phyloP scores from a whole-genome alignment of 2,888 invertebrate species.

The Octonoba sinensis region DNA sequence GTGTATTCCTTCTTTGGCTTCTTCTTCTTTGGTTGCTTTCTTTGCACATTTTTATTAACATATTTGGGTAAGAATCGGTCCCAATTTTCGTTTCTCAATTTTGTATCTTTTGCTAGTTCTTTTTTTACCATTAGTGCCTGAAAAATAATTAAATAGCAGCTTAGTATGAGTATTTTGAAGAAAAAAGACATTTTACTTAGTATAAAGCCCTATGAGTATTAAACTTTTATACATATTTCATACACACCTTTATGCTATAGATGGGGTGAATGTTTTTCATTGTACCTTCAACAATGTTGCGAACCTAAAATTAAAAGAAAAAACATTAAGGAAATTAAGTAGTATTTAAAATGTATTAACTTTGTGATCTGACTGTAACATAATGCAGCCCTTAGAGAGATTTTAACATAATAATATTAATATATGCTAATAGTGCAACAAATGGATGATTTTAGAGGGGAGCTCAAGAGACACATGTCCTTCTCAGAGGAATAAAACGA shows the following conservation, averaged over 20 bases:
- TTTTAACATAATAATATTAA: too few relatives aligned
- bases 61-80: constrained; percentile 96
- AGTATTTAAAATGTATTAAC: not conserved
- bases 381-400: too few relatives aligned
- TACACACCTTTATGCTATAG: constrained; percentile 83
- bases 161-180: too few relatives aligned
- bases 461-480: too few relatives aligned
- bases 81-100: constrained; percentile 94
- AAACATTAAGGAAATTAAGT: not conserved
- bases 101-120: constrained; percentile 93
- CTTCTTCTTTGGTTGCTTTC: constrained; percentile 89
- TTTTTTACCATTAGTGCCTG: constrained; percentile 97
- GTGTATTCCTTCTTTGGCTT: constrained; percentile 94
- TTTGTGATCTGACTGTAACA: too few relatives aligned
- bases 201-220: not conserved
- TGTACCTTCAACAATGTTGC: constrained; percentile 93
- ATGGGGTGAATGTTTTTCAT: constrained; percentile 99
- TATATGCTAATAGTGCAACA: too few relatives aligned
- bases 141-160: constrained; percentile 13
- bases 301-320: constrained; percentile 69
- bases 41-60: constrained; percentile 86
- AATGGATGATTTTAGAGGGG: too few relatives aligned
- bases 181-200: not conserved
- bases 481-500: too few relatives aligned
- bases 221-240: not conserved